A percentile compares a stretch with the other conserved stretches of the same genome.
phyloP scores from a whole-genome alignment of 2,113 vertebrate genomes.

The Myrmecobius fasciatus region DNA sequence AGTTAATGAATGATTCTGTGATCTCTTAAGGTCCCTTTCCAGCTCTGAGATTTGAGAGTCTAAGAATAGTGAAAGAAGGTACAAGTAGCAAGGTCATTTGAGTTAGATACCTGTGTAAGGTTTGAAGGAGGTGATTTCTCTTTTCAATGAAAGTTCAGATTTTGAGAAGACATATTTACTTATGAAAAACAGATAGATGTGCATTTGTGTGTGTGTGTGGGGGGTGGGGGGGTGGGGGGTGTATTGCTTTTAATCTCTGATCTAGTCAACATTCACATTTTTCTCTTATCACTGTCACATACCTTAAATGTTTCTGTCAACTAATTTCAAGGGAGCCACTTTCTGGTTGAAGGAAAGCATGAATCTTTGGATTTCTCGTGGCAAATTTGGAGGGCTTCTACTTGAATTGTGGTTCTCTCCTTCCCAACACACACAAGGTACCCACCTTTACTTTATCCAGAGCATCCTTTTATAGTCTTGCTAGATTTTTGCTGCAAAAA shows the following conservation, averaged over 20 bases:
- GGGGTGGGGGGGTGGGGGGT: background rate
- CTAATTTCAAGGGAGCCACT: background rate
- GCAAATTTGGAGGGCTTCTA: background rate
- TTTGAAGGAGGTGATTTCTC: background rate
- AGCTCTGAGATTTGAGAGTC: background rate
- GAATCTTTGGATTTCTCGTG: background rate
- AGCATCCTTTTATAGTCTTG: slow-evolving; percentile 30
- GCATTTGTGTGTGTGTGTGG: background rate
- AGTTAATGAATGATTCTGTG: background rate
- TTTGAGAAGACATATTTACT: background rate
- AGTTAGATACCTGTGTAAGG: background rate
- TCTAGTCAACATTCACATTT: slow-evolving; percentile 19
- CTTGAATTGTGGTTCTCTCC: slow-evolving; percentile 28
- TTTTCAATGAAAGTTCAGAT: background rate
- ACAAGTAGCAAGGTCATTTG: background rate
- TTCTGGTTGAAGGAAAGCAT: background rate
- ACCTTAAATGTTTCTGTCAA: background rate
- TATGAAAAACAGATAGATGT: background rate
- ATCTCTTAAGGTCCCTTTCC: background rate
- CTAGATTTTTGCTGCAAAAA: slow-evolving; percentile 49
- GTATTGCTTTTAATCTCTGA: background rate
- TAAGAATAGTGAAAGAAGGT: background rate
- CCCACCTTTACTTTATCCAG: slow-evolving; percentile 3
- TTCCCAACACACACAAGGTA: fast-evolving
- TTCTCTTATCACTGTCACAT: slow-evolving; percentile 31